Evolutionary conservation across 2,888 invertebrate species (phyloP).

Genomic region (Pomacea canaliculata): DNA sequence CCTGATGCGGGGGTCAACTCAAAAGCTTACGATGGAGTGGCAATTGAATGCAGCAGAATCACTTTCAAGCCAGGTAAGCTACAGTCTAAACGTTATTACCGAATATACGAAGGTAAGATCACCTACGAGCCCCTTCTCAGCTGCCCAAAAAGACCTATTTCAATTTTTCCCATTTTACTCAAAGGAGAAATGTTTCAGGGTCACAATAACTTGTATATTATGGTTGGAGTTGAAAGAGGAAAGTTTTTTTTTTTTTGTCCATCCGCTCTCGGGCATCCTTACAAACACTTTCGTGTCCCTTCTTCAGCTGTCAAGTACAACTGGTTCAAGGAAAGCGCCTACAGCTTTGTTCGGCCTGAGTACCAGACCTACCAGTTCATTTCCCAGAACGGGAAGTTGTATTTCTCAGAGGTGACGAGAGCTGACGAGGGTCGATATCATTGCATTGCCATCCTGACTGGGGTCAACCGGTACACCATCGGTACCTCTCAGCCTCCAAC

Average conservation of each 20-base stretch:
- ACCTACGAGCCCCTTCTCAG: too few relatives aligned
- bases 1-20: slow-evolving; percentile 47
- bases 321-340: slow-evolving; percentile 91
- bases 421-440: slow-evolving; percentile 72
- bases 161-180: too few relatives aligned
- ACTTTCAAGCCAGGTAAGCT: slow-evolving; percentile 83
- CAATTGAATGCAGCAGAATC: slow-evolving; percentile 76
- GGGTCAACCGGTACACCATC: slow-evolving; percentile 39
- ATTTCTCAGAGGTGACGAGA: slow-evolving; percentile 91
- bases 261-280: too few relatives aligned
- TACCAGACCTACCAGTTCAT: slow-evolving; percentile 85
- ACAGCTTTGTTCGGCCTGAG: slow-evolving; percentile 92
- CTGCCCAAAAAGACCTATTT: too few relatives aligned
- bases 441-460: slow-evolving; percentile 39
- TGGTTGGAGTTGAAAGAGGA: too few relatives aligned
- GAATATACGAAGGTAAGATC: too few relatives aligned
- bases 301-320: slow-evolving; percentile 74
- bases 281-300: not conserved
- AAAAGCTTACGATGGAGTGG: slow-evolving; percentile 44
- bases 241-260: too few relatives aligned
- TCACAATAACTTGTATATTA: too few relatives aligned
- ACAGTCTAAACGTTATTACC: not conserved
- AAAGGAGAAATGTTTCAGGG: too few relatives aligned
- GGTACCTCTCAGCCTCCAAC: slow-evolving; percentile 43
- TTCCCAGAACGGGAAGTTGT: slow-evolving; percentile 92